These are phyloP conservation scores for Eumerus sabulonum DNA, from an alignment of 2,888 invertebrate genomes.

Conservation along the genomic window DNA sequence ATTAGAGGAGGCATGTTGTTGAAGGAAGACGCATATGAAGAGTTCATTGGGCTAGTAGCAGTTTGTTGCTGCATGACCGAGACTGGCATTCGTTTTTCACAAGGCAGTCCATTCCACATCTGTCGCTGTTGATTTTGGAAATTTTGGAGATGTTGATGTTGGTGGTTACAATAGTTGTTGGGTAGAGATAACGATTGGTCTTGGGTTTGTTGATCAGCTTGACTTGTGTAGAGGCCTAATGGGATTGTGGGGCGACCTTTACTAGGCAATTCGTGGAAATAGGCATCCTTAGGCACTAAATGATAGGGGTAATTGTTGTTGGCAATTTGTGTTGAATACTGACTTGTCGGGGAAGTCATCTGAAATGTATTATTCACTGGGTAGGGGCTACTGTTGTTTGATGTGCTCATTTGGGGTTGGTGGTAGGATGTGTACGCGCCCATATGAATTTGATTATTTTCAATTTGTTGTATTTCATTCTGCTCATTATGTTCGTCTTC, in stretches of 20 bases:
- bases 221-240: conserved; percentile 31
- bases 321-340: conserved; percentile 47
- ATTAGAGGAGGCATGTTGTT: conserved; percentile 59
- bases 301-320: conserved; percentile 61
- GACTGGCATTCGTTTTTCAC: conserved; percentile 35
- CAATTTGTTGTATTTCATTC: conserved; percentile 46
- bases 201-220: conserved; percentile 62
- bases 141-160: conserved; percentile 42
- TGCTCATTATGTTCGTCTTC: conserved; percentile 80
- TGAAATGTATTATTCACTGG: conserved; percentile 50
- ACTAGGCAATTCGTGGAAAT: conserved; percentile 82
- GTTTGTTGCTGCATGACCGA: conserved; percentile 40
- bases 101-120: conserved; percentile 37
- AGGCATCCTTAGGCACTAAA: conserved; percentile 82
- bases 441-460: conserved; percentile 53
- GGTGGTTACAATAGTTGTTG: conserved; percentile 55
- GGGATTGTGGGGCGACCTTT: conserved; percentile 71
- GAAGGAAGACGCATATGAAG: conserved; percentile 46
- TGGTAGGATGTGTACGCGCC: conserved; percentile 56
- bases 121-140: conserved; percentile 49
- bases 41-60: conserved; percentile 43
- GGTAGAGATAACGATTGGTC: conserved; percentile 40
- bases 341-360: conserved; percentile 31
- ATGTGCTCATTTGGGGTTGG: conserved; percentile 57
- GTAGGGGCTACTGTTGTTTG: conserved; percentile 37